Percentiles rank a stretch among this genome's conserved stretches.
phyloP scores from a whole-genome alignment of 1,140 invertebrate genomes.

The Drosophila dunni region DNA sequence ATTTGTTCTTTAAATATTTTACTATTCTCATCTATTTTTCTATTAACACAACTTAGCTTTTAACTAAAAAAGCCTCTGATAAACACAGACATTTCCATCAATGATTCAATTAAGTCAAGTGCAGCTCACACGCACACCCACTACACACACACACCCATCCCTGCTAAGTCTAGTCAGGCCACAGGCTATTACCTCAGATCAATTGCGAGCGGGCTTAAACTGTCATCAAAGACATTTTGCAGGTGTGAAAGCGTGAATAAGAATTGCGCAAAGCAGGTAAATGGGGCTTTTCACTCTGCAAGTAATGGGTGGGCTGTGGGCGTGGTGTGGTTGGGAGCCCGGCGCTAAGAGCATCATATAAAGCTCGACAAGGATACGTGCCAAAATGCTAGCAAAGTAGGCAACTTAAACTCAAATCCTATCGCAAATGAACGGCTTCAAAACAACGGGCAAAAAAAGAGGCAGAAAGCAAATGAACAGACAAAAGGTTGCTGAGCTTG shows the following conservation, averaged over 20 bases:
- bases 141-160: background rate
- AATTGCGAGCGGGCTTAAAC: conserved; percentile 34
- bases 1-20: background rate
- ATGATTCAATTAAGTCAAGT: conserved; percentile 79
- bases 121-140: conserved; percentile 39
- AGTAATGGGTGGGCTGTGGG: conserved; percentile 3
- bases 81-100: conserved; percentile 64
- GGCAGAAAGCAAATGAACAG: background rate
- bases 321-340: conserved; percentile 8
- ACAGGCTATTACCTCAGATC: conserved; percentile 5
- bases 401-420: conserved; percentile 67
- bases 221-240: conserved; percentile 57
- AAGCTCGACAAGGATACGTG: conserved; percentile 44
- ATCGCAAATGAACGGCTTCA: conserved; percentile 32
- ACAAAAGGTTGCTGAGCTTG: too few relatives aligned
- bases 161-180: background rate
- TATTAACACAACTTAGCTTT: background rate
- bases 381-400: conserved; percentile 50
- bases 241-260: conserved; percentile 65
- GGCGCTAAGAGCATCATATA: conserved; percentile 11
- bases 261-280: conserved; percentile 24
- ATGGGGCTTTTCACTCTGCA: conserved; percentile 2
- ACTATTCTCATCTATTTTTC: background rate
- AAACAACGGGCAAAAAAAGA: conserved; percentile 13
- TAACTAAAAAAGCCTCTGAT: background rate